These are phyloP conservation scores for Mustelus asterias DNA, from an alignment of 2,113 vertebrate genomes.

Conservation along the genomic window DNA sequence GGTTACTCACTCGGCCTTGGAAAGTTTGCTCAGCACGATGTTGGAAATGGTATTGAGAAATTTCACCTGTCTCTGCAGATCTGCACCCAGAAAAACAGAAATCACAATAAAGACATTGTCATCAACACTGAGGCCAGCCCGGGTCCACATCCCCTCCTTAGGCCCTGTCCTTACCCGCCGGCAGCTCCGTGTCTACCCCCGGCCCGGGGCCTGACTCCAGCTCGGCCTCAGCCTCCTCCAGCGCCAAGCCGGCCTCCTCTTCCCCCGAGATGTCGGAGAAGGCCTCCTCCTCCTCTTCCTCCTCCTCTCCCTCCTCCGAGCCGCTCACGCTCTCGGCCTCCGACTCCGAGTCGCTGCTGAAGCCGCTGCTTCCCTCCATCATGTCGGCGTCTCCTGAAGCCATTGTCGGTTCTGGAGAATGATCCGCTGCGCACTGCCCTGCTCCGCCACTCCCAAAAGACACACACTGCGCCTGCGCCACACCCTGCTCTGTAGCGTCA, in stretches of 20 bases:
- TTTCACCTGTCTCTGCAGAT: neutral
- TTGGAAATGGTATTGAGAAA: neutral
- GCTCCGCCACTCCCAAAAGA: too few relatives aligned
- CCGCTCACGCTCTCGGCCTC: neutral
- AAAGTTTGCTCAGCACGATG: constrained; percentile 10
- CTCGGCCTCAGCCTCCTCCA: neutral
- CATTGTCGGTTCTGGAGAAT: too few relatives aligned
- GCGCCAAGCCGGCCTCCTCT: neutral
- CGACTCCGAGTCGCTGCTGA: constrained; percentile 3
- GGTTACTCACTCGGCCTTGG: constrained; percentile 7
- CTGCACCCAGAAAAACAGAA: neutral
- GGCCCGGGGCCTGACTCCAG: neutral
- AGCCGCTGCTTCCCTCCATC: constrained; percentile 6
- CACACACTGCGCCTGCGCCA: neutral
- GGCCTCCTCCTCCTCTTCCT: neutral
- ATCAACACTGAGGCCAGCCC: neutral
- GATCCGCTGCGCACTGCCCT: too few relatives aligned
- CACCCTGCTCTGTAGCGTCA: neutral
- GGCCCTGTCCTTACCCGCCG: neutral
- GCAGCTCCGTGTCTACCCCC: neutral
- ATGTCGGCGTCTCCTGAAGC: neutral
- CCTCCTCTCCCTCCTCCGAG: neutral
- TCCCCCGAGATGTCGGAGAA: neutral
- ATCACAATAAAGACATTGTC: neutral
- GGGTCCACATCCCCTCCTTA: neutral